Percentiles rank a stretch among this genome's conserved stretches.
phyloP scores from a whole-genome alignment of 1,140 invertebrate genomes.

The Aethina tumida region DNA sequence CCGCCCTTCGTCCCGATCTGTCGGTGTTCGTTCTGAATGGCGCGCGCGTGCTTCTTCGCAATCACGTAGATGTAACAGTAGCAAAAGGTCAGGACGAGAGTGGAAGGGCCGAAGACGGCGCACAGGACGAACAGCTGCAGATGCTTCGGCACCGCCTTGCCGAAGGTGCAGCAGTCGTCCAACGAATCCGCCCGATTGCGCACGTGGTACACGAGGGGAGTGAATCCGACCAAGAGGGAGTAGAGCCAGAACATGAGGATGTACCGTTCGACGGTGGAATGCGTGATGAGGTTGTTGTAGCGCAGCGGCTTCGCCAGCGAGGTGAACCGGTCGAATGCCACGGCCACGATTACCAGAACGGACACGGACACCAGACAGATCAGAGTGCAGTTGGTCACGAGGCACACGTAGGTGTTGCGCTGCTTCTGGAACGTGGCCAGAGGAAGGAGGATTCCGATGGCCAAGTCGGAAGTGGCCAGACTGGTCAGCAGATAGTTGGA shows the following conservation, averaged over 20 bases:
- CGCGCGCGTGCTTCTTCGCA: constrained; percentile 52
- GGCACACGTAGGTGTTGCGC: constrained; percentile 42
- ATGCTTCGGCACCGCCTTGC: constrained; percentile 38
- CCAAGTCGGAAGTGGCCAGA: constrained; percentile 60
- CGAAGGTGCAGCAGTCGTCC: constrained; percentile 37
- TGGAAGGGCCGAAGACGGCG: constrained; percentile 48
- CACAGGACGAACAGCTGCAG: constrained; percentile 43
- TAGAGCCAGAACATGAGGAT: constrained; percentile 52
- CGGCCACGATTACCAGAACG: constrained; percentile 51
- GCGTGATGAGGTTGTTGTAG: constrained; percentile 53
- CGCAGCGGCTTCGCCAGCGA: constrained; percentile 52
- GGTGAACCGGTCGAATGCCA: constrained; percentile 55
- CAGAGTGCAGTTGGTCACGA: constrained; percentile 50
- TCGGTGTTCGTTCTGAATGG: constrained; percentile 52
- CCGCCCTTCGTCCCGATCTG: constrained; percentile 37
- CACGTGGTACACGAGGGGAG: constrained; percentile 43
- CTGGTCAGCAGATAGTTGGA: constrained; percentile 67
- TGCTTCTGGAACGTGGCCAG: constrained; percentile 52
- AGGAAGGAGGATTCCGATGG: constrained; percentile 65
- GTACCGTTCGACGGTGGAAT: constrained; percentile 47
- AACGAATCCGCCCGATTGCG: constrained; percentile 27
- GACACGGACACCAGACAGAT: constrained; percentile 53
- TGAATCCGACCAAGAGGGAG: constrained; percentile 44
- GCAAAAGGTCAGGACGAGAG: constrained; percentile 46
- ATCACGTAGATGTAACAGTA: constrained; percentile 58